A percentile compares a stretch with the other conserved stretches of the same genome.
phyloP scores from a whole-genome alignment of 1,140 invertebrate genomes.

The Pachyrhynchus sulphureomaculatus region DNA sequence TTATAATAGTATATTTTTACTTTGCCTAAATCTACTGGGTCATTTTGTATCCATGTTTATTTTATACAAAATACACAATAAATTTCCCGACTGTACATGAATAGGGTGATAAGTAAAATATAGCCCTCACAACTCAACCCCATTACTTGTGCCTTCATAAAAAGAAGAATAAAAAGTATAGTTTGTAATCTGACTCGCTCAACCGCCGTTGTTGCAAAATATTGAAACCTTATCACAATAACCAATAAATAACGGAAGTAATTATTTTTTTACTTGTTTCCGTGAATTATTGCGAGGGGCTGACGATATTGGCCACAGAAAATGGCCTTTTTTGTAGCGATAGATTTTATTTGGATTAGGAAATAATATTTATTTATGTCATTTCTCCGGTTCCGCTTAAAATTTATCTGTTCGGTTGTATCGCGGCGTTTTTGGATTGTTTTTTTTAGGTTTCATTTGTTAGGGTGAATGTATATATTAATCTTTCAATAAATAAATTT shows the following conservation, averaged over 20 bases:
- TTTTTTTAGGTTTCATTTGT: conserved; percentile 1
- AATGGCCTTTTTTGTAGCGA: conserved; percentile 26
- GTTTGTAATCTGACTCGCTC: conserved; percentile 11
- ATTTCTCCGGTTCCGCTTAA: conserved; percentile 5
- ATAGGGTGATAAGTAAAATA: too few species aligned
- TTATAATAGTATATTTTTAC: too few species aligned
- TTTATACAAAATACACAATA: too few species aligned
- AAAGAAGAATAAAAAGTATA: conserved; percentile 5
- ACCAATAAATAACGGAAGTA: conserved; percentile 33
- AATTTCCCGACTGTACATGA: too few species aligned
- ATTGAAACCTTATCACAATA: conserved; percentile 33
- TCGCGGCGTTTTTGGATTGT: background rate
- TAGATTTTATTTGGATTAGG: conserved; percentile 34
- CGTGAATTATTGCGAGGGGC: conserved; percentile 25
- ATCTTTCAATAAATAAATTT: too few species aligned
- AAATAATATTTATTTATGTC: conserved; percentile 32
- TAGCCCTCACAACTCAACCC: too few species aligned
- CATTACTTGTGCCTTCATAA: too few species aligned
- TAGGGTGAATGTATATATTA: too few species aligned
- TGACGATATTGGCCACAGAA: conserved; percentile 26
- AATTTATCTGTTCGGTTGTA: conserved; percentile 18
- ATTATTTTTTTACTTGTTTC: conserved; percentile 30
- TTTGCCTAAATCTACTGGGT: too few species aligned
- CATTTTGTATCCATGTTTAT: too few species aligned
- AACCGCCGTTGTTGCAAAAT: conserved; percentile 16